Conservation (phyloP, 2,113 vertebrate species). For the Bubo scandiacus region DNA sequence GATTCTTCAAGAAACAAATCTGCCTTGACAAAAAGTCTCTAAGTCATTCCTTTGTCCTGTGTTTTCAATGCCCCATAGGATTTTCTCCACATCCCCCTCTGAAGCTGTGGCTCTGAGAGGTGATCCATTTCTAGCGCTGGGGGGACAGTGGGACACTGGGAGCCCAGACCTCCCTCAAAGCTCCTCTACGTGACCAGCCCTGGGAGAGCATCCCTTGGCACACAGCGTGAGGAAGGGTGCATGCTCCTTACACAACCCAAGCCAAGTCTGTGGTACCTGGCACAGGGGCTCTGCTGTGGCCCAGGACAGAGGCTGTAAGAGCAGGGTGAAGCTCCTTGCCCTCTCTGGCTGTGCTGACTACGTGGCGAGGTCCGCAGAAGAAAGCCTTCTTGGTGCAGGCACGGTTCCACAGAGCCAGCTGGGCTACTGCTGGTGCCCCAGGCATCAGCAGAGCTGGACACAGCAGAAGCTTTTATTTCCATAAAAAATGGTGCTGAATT, state of each 20-base stretch:
- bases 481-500: background rate
- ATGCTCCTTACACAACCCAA: background rate
- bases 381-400: background rate
- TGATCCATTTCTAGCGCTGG: background rate
- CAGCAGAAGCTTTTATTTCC: background rate
- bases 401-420: background rate
- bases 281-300: background rate
- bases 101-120: background rate
- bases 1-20: background rate
- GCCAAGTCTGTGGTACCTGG: background rate
- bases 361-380: background rate
- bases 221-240: background rate
- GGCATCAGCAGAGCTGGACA: background rate
- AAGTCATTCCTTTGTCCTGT: background rate
- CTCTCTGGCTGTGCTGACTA: background rate
- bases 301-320: background rate
- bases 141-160: background rate
- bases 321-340: background rate
- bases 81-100: background rate
- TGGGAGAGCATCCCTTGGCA: background rate
- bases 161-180: background rate
- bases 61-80: accelerated
- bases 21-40: background rate
- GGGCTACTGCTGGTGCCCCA: background rate
- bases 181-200: background rate